Base-by-base conservation (phyloP, 2,888 invertebrate genomes). In the Apantesis nais region DNA sequence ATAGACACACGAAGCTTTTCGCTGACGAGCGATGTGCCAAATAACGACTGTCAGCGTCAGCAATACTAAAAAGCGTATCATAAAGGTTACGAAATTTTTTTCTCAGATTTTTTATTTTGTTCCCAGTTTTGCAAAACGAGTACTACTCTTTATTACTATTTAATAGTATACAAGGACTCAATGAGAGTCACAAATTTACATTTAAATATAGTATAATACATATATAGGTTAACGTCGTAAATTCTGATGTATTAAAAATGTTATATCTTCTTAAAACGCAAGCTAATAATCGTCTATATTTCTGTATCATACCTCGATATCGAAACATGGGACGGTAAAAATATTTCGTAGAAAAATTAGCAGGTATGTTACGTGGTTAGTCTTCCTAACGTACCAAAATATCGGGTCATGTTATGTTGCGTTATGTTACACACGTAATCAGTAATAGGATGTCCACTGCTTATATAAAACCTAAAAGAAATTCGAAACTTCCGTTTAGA, bases 1-100 rank as follows among this genome's bases (percentile, higher is more conserved):
- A 83, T 82, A 79, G 82, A 76, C 79, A 74, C 73, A 75, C 80
- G 80, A 83, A 80, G 83, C 84, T 86, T 88, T 86, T 86, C 87
- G 86, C 84, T 81, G 79, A 78, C 83, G 74, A 80, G 77, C 77
- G 75, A 78, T 76, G 79, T 79, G 79, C 80, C 75, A 77, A 83
- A 81, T 84, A 80, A 84, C 83, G 77, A 78, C 78, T 81, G 82
- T 84, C 83, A 81, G 80, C 79, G 82, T 84, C 83, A 81, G 80
- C 79, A 75, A 74, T 81, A 85, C 83, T 79, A 79, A 82, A 52
- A 82, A 82, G 78, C 78, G 75, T 77, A 80, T 80, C 83, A 84
- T 78, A 77, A 76, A 78, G 76, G 79, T 72, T 77, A 71, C 73
- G 55, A 67, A 70, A 14, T 72, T 72, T 75, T 75, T 72, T 72